Percentiles rank a stretch among this genome's conserved stretches.
These are phyloP conservation scores for Leptodirus hochenwartii DNA, from an alignment of 2,888 invertebrate species.

Conservation along the genomic window DNA sequence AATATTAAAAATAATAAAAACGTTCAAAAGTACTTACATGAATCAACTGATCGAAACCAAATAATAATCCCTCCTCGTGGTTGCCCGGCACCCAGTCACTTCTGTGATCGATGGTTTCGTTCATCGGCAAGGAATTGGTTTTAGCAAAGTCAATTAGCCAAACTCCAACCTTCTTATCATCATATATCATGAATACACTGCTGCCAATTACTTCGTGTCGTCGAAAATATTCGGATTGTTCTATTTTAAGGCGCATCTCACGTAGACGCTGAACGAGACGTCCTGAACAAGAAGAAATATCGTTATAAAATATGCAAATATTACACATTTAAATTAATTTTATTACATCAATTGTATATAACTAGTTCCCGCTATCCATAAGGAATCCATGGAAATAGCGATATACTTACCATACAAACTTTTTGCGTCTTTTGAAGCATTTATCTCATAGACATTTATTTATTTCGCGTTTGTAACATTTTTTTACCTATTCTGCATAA, in stretches of 20 bases:
- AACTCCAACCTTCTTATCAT: conserved; percentile 69
- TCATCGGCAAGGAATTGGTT: conserved; percentile 56
- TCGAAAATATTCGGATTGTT: conserved; percentile 68
- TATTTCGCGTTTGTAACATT: too few relatives aligned
- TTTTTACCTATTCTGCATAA: too few relatives aligned
- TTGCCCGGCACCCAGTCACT: conserved; percentile 81
- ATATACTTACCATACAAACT: too few relatives aligned
- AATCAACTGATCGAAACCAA: conserved; percentile 83
- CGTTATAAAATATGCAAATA: too few relatives aligned
- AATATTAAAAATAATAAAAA: too few relatives aligned
- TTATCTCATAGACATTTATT: too few relatives aligned
- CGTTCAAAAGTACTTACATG: conserved; percentile 42
- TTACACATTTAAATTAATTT: too few relatives aligned
- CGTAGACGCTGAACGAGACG: conserved; percentile 55
- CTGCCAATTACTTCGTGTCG: conserved; percentile 86
- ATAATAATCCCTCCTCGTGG: conserved; percentile 88
- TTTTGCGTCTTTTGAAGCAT: too few relatives aligned
- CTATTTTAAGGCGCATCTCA: conserved; percentile 60
- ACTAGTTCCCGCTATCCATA: neutral
- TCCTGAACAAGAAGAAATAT: too few relatives aligned
- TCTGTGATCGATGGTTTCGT: conserved; percentile 56
- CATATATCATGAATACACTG: conserved; percentile 86
- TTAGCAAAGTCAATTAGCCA: conserved; percentile 99
- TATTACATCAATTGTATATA: neutral
- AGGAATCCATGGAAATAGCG: neutral